Evolutionary conservation across 92 coral and sea anemone species (phyloP).

Genomic region (Galaxea fascicularis): DNA sequence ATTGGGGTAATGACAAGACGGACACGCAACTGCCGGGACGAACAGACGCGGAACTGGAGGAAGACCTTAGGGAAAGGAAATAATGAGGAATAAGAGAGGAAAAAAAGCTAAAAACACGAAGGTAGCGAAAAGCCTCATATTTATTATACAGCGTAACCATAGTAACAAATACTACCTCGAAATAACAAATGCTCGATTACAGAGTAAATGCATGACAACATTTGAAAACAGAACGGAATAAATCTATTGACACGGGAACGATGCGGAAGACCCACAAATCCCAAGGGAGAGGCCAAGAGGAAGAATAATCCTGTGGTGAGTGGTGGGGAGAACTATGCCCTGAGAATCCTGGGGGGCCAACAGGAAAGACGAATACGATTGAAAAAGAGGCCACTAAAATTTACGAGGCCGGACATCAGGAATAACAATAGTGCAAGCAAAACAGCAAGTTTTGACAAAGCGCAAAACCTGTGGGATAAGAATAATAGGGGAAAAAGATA

Average conservation of each 20-base stretch:
- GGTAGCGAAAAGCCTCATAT: too few relatives aligned
- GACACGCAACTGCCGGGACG: slow-evolving; percentile 50
- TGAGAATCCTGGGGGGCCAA: slow-evolving; percentile 30
- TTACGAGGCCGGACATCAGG: slow-evolving; percentile 63
- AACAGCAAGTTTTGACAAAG: neutral
- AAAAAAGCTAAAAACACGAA: too few relatives aligned
- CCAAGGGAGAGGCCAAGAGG: slow-evolving; percentile 37
- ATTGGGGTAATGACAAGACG: too few relatives aligned
- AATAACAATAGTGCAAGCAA: slow-evolving; percentile 45
- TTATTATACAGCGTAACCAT: too few relatives aligned
- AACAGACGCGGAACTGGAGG: slow-evolving; percentile 49
- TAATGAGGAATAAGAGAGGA: too few relatives aligned
- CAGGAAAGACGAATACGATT: slow-evolving; percentile 55
- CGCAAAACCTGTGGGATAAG: slow-evolving; percentile 41
- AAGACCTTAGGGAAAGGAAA: slow-evolving; percentile 25
- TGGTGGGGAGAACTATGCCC: slow-evolving; percentile 37
- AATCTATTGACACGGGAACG: too few relatives aligned
- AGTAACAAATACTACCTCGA: too few relatives aligned
- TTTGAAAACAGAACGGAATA: too few relatives aligned
- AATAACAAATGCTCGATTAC: too few relatives aligned
- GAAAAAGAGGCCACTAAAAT: slow-evolving; percentile 5
- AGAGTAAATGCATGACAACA: too few relatives aligned
- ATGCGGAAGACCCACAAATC: neutral
- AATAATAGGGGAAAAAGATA: neutral
- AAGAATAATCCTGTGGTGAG: neutral